A percentile compares a stretch with the other conserved stretches of the same genome.
These are phyloP conservation scores for Helleia helle DNA, from an alignment of 2,888 invertebrate genomes.

Conservation along the genomic window DNA sequence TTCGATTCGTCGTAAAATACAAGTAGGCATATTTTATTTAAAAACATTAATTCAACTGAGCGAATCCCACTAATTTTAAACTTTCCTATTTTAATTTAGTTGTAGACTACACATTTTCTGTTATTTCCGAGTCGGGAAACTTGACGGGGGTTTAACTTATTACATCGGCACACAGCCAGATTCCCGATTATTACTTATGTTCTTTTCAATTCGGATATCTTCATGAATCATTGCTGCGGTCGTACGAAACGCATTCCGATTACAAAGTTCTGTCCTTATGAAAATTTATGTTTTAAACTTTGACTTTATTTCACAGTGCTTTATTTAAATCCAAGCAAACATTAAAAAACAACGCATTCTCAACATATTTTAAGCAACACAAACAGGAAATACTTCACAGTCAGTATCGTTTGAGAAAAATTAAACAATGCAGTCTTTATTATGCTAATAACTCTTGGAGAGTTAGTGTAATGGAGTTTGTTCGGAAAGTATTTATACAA, in stretches of 20 bases:
- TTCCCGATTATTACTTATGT: constrained; percentile 41
- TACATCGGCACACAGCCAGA: constrained; percentile 50
- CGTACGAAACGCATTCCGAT: constrained; percentile 29
- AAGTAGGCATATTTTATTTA: too few species aligned
- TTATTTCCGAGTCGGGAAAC: constrained; percentile 35
- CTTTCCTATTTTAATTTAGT: neutral
- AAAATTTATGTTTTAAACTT: constrained; percentile 55
- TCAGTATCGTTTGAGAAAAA: too few species aligned
- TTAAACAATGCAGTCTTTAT: constrained; percentile 50
- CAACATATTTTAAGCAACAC: too few species aligned
- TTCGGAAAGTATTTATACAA: constrained; percentile 53
- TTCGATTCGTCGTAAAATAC: too few species aligned
- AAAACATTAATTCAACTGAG: too few species aligned
- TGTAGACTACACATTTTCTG: neutral
- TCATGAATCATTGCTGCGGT: constrained; percentile 20
- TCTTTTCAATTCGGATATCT: constrained; percentile 25
- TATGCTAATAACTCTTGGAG: constrained; percentile 56
- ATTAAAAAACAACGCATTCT: too few species aligned
- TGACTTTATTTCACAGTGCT: constrained; percentile 20
- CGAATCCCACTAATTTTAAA: neutral
- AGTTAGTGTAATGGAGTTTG: constrained; percentile 61
- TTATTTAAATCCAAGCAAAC: too few species aligned
- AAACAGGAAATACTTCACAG: too few species aligned
- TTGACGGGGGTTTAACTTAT: constrained; percentile 49
- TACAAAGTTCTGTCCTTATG: constrained; percentile 45